Percentiles rank a stretch among this genome's conserved stretches.
These are phyloP conservation scores for Clarias macrocephalus DNA, from an alignment of 2,113 vertebrate genomes.

Conservation along the genomic window DNA sequence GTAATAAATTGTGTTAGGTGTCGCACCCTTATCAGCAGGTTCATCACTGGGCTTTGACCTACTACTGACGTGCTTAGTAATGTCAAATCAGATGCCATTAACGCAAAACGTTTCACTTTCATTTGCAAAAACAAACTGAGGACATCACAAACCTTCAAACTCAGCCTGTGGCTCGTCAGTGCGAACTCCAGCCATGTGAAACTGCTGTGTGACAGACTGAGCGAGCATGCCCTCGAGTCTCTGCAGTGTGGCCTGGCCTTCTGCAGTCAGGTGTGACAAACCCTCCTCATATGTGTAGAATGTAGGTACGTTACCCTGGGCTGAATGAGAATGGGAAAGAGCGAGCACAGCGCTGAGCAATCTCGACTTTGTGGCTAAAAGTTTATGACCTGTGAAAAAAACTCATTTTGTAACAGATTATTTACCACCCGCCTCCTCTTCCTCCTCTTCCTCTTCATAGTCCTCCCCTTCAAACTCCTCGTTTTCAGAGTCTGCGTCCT, in stretches of 20 bases:
- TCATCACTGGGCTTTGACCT: background rate
- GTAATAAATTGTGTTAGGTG: background rate
- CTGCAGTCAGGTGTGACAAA: conserved; percentile 83
- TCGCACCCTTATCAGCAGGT: too few species aligned
- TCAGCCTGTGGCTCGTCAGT: conserved; percentile 80
- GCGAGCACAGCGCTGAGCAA: background rate
- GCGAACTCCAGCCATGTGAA: conserved; percentile 93
- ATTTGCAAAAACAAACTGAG: background rate
- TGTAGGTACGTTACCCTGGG: conserved; percentile 82
- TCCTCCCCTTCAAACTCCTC: conserved; percentile 91
- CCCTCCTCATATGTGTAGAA: conserved; percentile 98
- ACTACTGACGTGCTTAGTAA: conserved; percentile 19
- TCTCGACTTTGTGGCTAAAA: background rate
- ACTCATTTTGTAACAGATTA: background rate
- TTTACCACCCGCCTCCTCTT: conserved; percentile 76
- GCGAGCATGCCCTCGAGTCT: conserved; percentile 93
- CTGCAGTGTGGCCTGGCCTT: conserved; percentile 92
- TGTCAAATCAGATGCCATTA: background rate
- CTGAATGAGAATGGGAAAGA: conserved; percentile 71
- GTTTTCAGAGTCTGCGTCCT: conserved; percentile 86
- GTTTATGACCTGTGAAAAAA: background rate
- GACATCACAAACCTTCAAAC: conserved; percentile 76
- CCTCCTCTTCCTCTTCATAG: conserved; percentile 87
- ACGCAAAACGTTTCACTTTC: background rate
- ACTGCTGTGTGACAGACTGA: conserved; percentile 85